phyloP scores from a whole-genome alignment of 1,140 invertebrate genomes.

The Cydia fagiglandana region DNA sequence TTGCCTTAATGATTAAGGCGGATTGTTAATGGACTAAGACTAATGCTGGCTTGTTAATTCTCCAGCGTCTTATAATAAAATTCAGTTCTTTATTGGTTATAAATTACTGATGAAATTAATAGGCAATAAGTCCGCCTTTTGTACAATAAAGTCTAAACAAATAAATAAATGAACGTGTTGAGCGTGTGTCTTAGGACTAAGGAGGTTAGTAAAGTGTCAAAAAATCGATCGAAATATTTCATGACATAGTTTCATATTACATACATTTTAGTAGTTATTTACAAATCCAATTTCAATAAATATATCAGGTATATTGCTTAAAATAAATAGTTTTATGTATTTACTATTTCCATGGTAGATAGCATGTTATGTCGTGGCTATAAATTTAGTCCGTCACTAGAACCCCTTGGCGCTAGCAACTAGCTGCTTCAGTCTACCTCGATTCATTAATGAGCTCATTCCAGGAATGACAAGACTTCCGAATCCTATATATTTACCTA shows the following conservation, averaged over 20 bases:
- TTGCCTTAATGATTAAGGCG: background rate
- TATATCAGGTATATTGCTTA: too few relatives aligned
- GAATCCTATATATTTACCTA: background rate
- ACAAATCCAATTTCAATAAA: too few relatives aligned
- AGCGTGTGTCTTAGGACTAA: too few relatives aligned
- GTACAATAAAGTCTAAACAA: too few relatives aligned
- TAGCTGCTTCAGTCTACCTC: slow-evolving; percentile 41
- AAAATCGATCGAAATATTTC: too few relatives aligned
- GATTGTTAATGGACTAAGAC: slow-evolving; percentile 8
- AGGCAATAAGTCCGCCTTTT: too few relatives aligned
- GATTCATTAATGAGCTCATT: slow-evolving; percentile 53
- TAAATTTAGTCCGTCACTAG: slow-evolving; percentile 3
- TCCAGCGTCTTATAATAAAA: slow-evolving; percentile 2
- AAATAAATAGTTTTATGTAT: too few relatives aligned
- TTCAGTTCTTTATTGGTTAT: background rate
- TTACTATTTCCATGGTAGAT: background rate
- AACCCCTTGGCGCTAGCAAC: slow-evolving; percentile 4
- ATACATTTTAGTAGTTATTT: too few relatives aligned
- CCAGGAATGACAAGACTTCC: slow-evolving; percentile 30
- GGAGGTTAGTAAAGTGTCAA: too few relatives aligned
- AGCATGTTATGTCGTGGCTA: background rate
- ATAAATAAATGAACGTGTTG: too few relatives aligned
- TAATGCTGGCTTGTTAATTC: background rate
- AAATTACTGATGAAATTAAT: too few relatives aligned
- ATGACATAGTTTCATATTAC: too few relatives aligned